Evolutionary conservation across 2,113 vertebrate species (phyloP), one percentile per base, ranked within the genome.

Genomic region (Lathamus discolor): DNA sequence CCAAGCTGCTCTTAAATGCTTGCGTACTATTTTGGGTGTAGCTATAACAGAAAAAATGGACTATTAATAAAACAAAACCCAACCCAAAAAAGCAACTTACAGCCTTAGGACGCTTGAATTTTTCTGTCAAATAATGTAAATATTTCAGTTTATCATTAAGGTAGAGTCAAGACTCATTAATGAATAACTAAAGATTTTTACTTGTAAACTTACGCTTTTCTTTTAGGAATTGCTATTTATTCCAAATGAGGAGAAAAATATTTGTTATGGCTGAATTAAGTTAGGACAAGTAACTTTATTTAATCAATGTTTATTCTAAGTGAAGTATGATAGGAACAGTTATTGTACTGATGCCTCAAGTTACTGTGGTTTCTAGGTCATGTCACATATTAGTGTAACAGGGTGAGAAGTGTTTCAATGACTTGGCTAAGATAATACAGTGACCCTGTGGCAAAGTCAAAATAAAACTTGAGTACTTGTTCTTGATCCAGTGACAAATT

Each of bases 31-130:
- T 87, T 5, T 98, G 97, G 94, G 96, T 98, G 96, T 96, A 97
- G 95, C 93, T 98, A 95, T 97, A 96, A 97, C 97, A 96, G 95
- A 92, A 97, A 98, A 98, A 99, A 98, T 98, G 97, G 95, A 97
- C 96, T 97, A 98, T 97, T 98, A 98, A 98, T 98, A 97, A 98
- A 98, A 96, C 8, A 96, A 96, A 25, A 2, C 17, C 6, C 11
- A 41, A n/a, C 8, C 57, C 57, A 10, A 15, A 15, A n/a, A 59
- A 35, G 57, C 12, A 55, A 43, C 17, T 72, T 51, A 48, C 39
- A 67, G 9, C 68, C 17, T 66, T 68, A 77, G 61, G 63, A 89
- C 70, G 24, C 33, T 18, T 70, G 94, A 89, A 44, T 75, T 96
- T 48, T 88, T 11, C 9, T 59, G 48, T 73, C 18, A 81, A 68